Evolutionary conservation across 2,888 invertebrate genomes (phyloP), one percentile per base, ranked within the genome.

Genomic region (Hydriomena furcata): DNA sequence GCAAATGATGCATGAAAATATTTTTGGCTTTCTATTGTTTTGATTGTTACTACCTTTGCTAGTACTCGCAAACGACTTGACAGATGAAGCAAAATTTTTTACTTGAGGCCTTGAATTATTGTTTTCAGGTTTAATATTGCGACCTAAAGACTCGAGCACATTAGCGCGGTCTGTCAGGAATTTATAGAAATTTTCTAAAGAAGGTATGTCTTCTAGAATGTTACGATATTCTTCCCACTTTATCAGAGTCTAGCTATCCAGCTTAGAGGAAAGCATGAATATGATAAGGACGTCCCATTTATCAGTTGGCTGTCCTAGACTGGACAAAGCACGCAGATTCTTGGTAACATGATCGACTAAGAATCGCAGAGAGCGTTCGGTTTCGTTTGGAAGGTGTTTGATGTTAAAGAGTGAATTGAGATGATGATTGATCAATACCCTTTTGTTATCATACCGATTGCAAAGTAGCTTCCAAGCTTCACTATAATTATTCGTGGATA

Each of bases 281-380:
- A 50, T 40, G 7, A 52, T 21, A 7, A 61, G 10, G 1, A 38
- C 13, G 30, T 60, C 59, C 58, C 61, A 61, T 11, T 44, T 24
- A 1, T 54, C 49, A 0, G 56, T 58, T 2, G 52, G 52, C 17
- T 30, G 17, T 7, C 59, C 64, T 5, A 60, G 44, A 0, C 46
- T 53, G 2, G 60, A 17, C 17, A 17, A 17, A 4, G 17, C 60
- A 3, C 61, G 46, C 5, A 61, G 38, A 27, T 63, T 61, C 36
- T 66, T 66, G 4, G 57, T 61, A 0, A 66, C 48, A 20, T 66
- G 66, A 40, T 67, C 64, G 5, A 60, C 50, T 5, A 67, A 11
- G 35, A 47, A 63, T 5, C 64, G n/a, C 7, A 67, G 27, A 3
- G 46, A 51, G 12, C 44, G 59, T 5, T 58, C 63, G 1, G 65